phyloP scores from a whole-genome alignment of 2,113 vertebrate genomes.

The Rhadina sibilatrix region DNA sequence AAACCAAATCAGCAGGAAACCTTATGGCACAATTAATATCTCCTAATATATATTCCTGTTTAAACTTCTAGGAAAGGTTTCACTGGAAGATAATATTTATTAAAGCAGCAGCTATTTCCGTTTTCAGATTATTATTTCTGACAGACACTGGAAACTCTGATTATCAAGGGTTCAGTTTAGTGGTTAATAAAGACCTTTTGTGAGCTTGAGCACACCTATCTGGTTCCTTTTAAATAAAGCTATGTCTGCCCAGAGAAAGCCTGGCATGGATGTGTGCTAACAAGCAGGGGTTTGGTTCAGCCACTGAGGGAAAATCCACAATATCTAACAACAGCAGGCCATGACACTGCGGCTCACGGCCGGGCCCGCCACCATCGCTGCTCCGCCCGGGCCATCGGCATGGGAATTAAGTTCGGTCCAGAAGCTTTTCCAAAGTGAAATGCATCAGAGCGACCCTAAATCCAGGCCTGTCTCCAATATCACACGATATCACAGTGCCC shows the following conservation, averaged over 20 bases:
- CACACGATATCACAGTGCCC: not conserved
- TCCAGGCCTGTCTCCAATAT: not conserved
- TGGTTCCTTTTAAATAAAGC: not conserved
- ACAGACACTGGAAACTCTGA: not conserved
- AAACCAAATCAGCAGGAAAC: not conserved
- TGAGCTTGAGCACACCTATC: not conserved
- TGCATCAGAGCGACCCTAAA: not conserved
- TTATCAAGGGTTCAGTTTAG: not conserved
- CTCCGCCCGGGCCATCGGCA: not conserved
- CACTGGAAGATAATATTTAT: not conserved
- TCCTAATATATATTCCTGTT: not conserved
- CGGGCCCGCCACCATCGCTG: rapidly evolving
- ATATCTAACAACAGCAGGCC: not conserved
- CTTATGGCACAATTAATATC: not conserved
- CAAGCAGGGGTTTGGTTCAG: not conserved
- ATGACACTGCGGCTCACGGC: rapidly evolving
- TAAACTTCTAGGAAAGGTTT: not conserved
- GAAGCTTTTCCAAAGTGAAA: not conserved
- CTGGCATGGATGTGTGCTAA: not conserved
- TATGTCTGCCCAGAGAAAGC: not conserved
- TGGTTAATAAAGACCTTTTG: not conserved
- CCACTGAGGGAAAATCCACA: not conserved
- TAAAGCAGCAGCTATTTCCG: not conserved
- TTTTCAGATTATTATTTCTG: not conserved
- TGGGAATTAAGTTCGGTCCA: not conserved